A percentile compares a stretch with the other conserved stretches of the same genome.
Evolutionary conservation across 64 coral and sea anemone genomes (phyloP).

Genomic region (Dendronephthya gigantea): DNA sequence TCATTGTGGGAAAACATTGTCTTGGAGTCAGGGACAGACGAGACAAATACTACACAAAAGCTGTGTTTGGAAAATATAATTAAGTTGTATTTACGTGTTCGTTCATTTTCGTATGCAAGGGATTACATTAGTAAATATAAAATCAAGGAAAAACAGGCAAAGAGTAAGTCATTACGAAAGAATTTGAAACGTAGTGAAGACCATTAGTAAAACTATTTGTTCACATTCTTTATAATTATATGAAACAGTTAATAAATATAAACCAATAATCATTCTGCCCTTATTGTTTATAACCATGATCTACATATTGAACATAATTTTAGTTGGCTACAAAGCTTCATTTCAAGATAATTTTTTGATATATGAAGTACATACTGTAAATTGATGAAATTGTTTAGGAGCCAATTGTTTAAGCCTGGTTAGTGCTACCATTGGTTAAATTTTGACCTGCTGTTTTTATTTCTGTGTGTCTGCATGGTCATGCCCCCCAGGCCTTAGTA

Average conservation of each 20-base stretch:
- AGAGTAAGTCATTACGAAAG: conserved; percentile 6
- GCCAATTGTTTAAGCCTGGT: not conserved
- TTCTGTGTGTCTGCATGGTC: too few species aligned
- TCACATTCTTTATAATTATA: not conserved
- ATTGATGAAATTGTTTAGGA: not conserved
- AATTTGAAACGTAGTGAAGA: not conserved
- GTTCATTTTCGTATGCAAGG: not conserved
- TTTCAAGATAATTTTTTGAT: not conserved
- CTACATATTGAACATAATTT: not conserved
- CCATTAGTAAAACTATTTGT: not conserved
- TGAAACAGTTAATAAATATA: not conserved
- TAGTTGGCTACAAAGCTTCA: not conserved
- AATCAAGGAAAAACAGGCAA: conserved; percentile 1
- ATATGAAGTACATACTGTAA: not conserved
- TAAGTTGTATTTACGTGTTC: conserved; percentile 1
- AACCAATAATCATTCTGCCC: not conserved
- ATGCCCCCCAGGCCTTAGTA: too few species aligned
- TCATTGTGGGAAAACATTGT: conserved; percentile 15
- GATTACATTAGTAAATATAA: conserved; percentile 7
- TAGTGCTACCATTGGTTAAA: too few species aligned
- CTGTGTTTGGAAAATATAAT: not conserved
- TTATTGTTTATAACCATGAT: not conserved
- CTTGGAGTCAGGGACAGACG: too few species aligned
- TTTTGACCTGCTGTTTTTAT: too few species aligned
- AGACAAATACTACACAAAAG: not conserved